Conservation (phyloP, 2,888 invertebrate species). For the Melinopterus prodromus region DNA sequence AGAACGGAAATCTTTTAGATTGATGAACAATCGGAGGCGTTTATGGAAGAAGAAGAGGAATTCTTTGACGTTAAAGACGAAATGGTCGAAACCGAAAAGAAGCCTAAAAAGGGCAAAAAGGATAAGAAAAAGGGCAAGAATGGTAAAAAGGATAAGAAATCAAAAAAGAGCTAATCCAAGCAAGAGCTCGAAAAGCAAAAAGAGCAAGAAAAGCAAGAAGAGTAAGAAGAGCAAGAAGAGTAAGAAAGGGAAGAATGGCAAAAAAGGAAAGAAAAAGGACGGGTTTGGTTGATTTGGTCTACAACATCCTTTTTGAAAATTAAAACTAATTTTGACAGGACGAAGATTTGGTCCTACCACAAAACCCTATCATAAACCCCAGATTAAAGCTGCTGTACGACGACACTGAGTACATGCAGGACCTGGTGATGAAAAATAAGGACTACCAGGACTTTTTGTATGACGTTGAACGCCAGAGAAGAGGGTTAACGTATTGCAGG, state of each 20-base stretch:
- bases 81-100: conserved; percentile 15
- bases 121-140: conserved; percentile 32
- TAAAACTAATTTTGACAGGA: neutral
- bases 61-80: conserved; percentile 5
- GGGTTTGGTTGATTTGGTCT: neutral
- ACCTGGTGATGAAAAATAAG: conserved; percentile 22
- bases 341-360: conserved; percentile 35
- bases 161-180: conserved; percentile 24
- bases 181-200: conserved; percentile 29
- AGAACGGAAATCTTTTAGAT: neutral
- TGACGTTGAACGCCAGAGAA: conserved; percentile 15
- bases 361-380: conserved; percentile 38
- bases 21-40: conserved; percentile 20
- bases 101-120: conserved; percentile 24
- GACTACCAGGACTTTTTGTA: conserved; percentile 16
- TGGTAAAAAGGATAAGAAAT: conserved; percentile 33
- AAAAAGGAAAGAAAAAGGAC: conserved; percentile 26
- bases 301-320: neutral
- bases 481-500: neutral
- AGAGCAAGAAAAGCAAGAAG: conserved; percentile 29
- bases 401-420: conserved; percentile 25
- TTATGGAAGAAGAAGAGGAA: conserved; percentile 19
- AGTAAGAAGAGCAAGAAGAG: conserved; percentile 28
- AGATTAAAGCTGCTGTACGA: conserved; percentile 32
- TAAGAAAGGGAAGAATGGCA: conserved; percentile 32